Percentiles rank a stretch among this genome's conserved stretches.
These are phyloP conservation scores for Taphrorychus bicolor DNA, from an alignment of 2,888 invertebrate species.

Conservation along the genomic window DNA sequence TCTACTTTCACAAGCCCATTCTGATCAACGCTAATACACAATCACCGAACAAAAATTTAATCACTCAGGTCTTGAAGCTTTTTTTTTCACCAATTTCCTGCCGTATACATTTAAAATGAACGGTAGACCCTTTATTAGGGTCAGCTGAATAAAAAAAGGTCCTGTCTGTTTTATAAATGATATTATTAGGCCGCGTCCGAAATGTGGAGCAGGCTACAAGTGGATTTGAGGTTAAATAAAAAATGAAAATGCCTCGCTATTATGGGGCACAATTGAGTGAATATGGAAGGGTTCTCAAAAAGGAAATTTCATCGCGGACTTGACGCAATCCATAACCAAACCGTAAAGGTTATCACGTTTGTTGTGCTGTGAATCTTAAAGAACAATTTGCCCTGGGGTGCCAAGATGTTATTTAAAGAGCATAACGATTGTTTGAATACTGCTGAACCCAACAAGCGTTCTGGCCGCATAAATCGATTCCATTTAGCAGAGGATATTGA, in stretches of 20 bases:
- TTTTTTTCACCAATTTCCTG: constrained; percentile 5
- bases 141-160: constrained; percentile 20
- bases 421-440: background rate
- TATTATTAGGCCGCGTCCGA: constrained; percentile 23
- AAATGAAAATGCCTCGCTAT: background rate
- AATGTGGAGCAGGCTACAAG: constrained; percentile 16
- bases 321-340: too few species aligned
- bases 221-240: constrained; percentile 26
- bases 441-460: background rate
- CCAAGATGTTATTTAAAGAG: background rate
- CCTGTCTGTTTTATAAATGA: constrained; percentile 29
- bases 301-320: too few species aligned
- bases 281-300: constrained; percentile 8
- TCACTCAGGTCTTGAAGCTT: background rate
- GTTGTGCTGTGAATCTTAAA: constrained; percentile 12
- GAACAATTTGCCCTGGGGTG: constrained; percentile 3
- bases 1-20: background rate
- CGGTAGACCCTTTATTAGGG: constrained; percentile 17
- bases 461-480: too few species aligned
- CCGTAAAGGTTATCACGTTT: constrained; percentile 22
- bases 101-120: constrained; percentile 14
- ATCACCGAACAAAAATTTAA: background rate
- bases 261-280: constrained; percentile 14
- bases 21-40: too few species aligned
- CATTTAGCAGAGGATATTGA: background rate